phyloP scores from a whole-genome alignment of 1,140 invertebrate genomes.

The Saccostrea glomerata region DNA sequence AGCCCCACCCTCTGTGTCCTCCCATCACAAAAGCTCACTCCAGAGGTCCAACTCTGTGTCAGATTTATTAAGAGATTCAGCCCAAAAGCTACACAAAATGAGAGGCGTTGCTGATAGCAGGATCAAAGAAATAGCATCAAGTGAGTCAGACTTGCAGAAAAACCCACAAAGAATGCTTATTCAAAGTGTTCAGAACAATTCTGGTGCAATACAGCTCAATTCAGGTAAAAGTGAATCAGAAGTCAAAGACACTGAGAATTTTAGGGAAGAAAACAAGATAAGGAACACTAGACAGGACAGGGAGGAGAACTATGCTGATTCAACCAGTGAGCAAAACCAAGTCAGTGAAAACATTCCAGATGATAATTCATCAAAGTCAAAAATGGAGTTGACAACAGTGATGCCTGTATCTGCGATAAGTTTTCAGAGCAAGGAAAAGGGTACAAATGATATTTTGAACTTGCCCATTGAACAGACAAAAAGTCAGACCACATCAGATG shows the following conservation, averaged over 20 bases:
- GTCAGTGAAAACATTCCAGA: not conserved
- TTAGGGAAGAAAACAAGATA: not conserved
- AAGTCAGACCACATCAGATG: not conserved
- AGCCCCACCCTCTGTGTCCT: not conserved
- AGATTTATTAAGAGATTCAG: not conserved
- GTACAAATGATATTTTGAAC: not conserved
- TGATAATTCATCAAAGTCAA: not conserved
- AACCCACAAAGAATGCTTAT: not conserved
- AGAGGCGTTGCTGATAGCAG: not conserved
- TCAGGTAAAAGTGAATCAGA: not conserved
- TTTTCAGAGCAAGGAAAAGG: not conserved
- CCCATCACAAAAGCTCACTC: not conserved
- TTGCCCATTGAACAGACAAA: not conserved
- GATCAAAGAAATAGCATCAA: not conserved
- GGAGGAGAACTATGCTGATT: not conserved
- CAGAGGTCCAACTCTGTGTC: conserved; percentile 8
- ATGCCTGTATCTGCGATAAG: not conserved
- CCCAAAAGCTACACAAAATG: not conserved
- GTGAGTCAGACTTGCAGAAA: not conserved
- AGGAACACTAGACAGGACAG: not conserved
- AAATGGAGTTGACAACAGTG: not conserved
- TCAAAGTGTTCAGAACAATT: not conserved
- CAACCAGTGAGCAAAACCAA: not conserved
- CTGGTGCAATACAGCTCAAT: not conserved
- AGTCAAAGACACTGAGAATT: not conserved